Evolutionary conservation across 2,113 vertebrate species (phyloP), one percentile per base, ranked within the genome.

Genomic region (Caranx ignobilis): DNA sequence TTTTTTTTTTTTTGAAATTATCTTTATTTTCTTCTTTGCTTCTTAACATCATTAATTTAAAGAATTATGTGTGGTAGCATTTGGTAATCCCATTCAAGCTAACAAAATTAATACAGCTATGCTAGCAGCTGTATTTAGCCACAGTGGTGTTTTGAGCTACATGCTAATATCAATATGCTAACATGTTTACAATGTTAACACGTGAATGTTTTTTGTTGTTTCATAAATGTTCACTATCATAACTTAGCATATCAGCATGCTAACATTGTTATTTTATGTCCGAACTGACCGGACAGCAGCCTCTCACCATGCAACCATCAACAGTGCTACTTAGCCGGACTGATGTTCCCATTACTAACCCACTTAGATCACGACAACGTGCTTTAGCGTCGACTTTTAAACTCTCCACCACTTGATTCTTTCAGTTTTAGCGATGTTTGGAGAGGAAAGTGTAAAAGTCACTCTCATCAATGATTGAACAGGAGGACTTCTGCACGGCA

Each of bases 401-500:
- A 21, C 67, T 54, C 64, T 10, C 15, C 11, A 16, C 21, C 61
- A 61, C 69, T 64, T 41, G 32, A 74, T 68, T 71, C 35, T 19
- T 63, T 85, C 6, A n/a, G 37, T 67, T 79, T 48, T 1, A 3
- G 12, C 32, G 69, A 63, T 4, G 48, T 39, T 55, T 71, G 50
- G 71, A 61, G 45, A 47, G 56, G 43, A 73, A 50, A 61, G 59
- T 65, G 34, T 59, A 2, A 68, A 71, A 71, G 68, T 31, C 34
- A 34, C n/a, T 61, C 68, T 18, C 55, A 57, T 47, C 26, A 59
- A 71, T 66, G 21, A 76, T 21, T 77, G 37, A 87, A 69, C 62
- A 5, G 13, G 45, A 59, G 31, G 60, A 57, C 26, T 2, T 55
- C 48, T 37, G 19, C 50, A 31, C 12, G 3, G 79, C 76, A 96